Evolutionary conservation across 2,113 vertebrate genomes (phyloP), one percentile per base, ranked within the genome.

Genomic region (Anas platyrhynchos): DNA sequence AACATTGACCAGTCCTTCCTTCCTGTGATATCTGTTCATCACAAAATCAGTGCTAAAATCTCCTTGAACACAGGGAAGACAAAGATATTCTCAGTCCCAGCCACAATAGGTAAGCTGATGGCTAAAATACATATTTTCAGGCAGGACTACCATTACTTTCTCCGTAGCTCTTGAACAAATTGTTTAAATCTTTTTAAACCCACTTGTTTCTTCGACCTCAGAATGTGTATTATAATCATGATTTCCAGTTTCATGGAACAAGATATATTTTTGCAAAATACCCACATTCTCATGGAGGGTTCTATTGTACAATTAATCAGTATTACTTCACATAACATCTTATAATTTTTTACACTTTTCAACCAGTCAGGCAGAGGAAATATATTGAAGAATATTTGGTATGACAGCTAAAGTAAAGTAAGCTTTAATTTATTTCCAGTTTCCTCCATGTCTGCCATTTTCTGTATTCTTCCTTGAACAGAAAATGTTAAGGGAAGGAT

Each of bases 271-370:
- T 66, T 69, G 56, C 36, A 76, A 86, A 92, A 84, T 67, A 79
- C 41, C 41, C 41, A 13, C 41, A 61, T 8, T 74, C 29, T 78
- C 2, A 0, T 38, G 12, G 26, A 68, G 16, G 38, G 12, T 76
- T 84, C 83, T 62, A n/a, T 25, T 94, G 48, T 50, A 91, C 48
- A 48, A 82, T 76, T 86, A 87, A 82, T 73, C 65, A 74, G 11
- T 18, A 23, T 55, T 88, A 71, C 12, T 92, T 79, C 65, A 41
- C 31, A 34, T 52, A 78, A 78, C 54, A 79, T 34, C 34, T 34
- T 75, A 72, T 68, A 48, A 84, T 52, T 87, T 72, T 93, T 92
- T 79, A 66, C 23, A 92, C 38, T 76, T 93, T 92, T 89, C 44
- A 89, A 73, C 7, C 7, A 69, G 77, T 82, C 66, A 92, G 63